Evolutionary conservation across 30 jellyfish, hydroid and myxozoan genomes (phyloP), one percentile per base, ranked within the genome.

Genomic region (Hydra vulgaris): DNA sequence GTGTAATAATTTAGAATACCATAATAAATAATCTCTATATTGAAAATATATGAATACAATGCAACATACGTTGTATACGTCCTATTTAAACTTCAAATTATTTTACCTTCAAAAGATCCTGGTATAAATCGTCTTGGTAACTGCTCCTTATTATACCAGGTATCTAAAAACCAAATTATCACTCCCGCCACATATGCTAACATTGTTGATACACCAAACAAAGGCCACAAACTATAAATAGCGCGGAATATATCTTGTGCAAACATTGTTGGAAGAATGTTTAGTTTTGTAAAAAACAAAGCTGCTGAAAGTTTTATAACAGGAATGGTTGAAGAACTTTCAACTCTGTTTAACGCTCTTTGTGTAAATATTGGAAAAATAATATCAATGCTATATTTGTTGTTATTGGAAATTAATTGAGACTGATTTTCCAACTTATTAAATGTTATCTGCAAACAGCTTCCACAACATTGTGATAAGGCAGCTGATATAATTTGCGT

Each of bases 71-170:
- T n/a, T n/a, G n/a, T n/a, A n/a, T n/a, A n/a, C n/a, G n/a, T n/a
- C n/a, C n/a, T n/a, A n/a, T n/a, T n/a, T n/a, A n/a, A n/a, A n/a
- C n/a, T n/a, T n/a, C n/a, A n/a, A n/a, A n/a, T n/a, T n/a, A n/a
- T 18, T 21, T 53, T 78, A 79, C 87, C 87, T 79, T 79, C 87
- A 40, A 79, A 79, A 15, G 87, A 17, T 15, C 87, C 87, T 7
- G 56, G 68, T n/a, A 79, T 20, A 25, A 79, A 79, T 70, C 83
- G 21, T 27, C 87, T 79, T 4, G 87, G 87, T 18, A 79, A 79
- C 71, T 79, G 87, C 24, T 79, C 87, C 66, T 66, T 69, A 70
- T 79, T 79, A 82, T 70, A 79, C 87, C 87, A 79, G 18, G 87
- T 79, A 69, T 79, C 87, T 8, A 79, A 18, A 79, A 79, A 21